Evolutionary conservation across 1,140 invertebrate genomes (phyloP).

Genomic region (Tetramorium parvispinum): DNA sequence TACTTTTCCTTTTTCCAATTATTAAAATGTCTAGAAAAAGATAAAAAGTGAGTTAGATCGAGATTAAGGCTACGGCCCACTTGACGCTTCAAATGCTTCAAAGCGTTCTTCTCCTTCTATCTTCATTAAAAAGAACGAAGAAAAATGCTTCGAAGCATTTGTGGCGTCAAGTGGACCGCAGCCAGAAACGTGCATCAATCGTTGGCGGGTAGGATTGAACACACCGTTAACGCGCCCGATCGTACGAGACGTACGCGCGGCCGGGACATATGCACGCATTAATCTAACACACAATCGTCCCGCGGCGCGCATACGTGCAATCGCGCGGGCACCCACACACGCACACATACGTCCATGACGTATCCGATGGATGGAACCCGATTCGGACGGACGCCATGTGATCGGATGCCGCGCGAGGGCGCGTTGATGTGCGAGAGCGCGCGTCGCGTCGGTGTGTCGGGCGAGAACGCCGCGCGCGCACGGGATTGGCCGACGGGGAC

Average conservation of each 20-base stretch:
- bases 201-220: too few relatives aligned
- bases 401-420: constrained; percentile 13
- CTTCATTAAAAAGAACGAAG: too few relatives aligned
- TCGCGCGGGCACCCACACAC: background rate
- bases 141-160: too few relatives aligned
- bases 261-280: background rate
- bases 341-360: background rate
- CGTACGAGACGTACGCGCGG: background rate
- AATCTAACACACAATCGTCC: constrained; percentile 15
- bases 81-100: too few relatives aligned
- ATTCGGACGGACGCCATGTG: constrained; percentile 10
- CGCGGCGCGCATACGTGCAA: background rate
- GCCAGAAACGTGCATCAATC: too few relatives aligned
- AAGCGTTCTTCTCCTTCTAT: too few relatives aligned
- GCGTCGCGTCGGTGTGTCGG: constrained; percentile 29
- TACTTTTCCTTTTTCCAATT: too few relatives aligned
- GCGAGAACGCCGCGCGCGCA: constrained; percentile 32
- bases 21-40: too few relatives aligned
- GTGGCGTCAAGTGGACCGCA: too few relatives aligned
- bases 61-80: too few relatives aligned
- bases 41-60: too few relatives aligned
- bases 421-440: background rate
- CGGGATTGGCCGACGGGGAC: constrained; percentile 72
- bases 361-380: too few relatives aligned
- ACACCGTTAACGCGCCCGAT: background rate